These are phyloP conservation scores for Nesidiocoris tenuis DNA, from an alignment of 2,888 invertebrate species.

Conservation along the genomic window DNA sequence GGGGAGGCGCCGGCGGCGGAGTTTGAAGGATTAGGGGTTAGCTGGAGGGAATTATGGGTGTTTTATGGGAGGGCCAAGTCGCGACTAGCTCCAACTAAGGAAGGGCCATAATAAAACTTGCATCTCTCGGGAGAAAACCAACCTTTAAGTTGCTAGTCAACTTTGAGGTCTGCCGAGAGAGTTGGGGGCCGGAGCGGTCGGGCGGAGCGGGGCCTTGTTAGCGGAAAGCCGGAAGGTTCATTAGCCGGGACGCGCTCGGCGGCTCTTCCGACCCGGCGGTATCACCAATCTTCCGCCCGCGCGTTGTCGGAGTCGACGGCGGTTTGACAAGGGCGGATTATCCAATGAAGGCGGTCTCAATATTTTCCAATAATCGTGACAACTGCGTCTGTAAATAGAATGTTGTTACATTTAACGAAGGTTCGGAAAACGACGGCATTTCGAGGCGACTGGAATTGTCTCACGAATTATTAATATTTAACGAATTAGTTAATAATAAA, in stretches of 20 bases:
- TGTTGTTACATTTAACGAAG: too few species aligned
- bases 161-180: not conserved
- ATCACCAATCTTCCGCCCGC: not conserved
- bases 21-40: not conserved
- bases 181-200: not conserved
- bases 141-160: not conserved
- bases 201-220: not conserved
- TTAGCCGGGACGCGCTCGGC: not conserved
- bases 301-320: not conserved
- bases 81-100: not conserved
- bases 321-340: not conserved
- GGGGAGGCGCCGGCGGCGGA: not conserved
- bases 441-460: too few species aligned
- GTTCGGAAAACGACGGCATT: too few species aligned
- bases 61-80: not conserved
- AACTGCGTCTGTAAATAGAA: too few species aligned
- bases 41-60: not conserved
- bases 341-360: not conserved
- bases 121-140: not conserved
- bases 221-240: not conserved
- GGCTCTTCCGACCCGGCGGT: not conserved
- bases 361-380: not conserved
- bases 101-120: not conserved
- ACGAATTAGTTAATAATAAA: too few species aligned
- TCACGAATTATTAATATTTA: too few species aligned